Conservation (phyloP, 2,113 vertebrate genomes). For the Gymnogyps californianus region DNA sequence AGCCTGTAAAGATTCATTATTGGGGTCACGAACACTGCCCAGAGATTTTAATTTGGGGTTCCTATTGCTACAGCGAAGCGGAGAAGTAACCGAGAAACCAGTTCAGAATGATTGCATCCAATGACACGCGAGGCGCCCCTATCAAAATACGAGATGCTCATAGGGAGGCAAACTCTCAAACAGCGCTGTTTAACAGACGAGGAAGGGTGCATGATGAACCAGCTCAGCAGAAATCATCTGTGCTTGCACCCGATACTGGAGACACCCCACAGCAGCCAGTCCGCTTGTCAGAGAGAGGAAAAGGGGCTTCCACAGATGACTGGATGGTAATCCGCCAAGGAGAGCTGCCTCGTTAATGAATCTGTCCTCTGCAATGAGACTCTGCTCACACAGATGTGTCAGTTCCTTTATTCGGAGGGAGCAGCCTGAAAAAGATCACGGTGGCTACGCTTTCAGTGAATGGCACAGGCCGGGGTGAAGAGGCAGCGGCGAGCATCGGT, state of each 20-base stretch:
- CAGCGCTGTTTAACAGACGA: background rate
- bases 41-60: background rate
- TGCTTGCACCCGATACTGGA: background rate
- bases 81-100: background rate
- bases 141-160: background rate
- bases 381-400: background rate
- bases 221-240: slow-evolving; percentile 30
- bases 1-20: background rate
- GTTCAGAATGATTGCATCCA: rapidly evolving
- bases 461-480: background rate
- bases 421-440: slow-evolving; percentile 1
- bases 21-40: background rate
- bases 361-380: background rate
- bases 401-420: background rate
- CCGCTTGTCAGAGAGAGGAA: background rate
- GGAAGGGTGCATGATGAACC: background rate
- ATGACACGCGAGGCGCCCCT: background rate
- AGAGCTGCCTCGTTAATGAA: background rate
- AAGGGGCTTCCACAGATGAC: slow-evolving; percentile 20
- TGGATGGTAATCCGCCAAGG: background rate
- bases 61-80: background rate
- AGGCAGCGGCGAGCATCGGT: background rate
- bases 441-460: background rate
- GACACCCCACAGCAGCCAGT: background rate
- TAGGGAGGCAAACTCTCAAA: background rate